Evolutionary conservation across 1,140 invertebrate genomes (phyloP), one percentile per base, ranked within the genome.

Genomic region (Drosophila neocordata): DNA sequence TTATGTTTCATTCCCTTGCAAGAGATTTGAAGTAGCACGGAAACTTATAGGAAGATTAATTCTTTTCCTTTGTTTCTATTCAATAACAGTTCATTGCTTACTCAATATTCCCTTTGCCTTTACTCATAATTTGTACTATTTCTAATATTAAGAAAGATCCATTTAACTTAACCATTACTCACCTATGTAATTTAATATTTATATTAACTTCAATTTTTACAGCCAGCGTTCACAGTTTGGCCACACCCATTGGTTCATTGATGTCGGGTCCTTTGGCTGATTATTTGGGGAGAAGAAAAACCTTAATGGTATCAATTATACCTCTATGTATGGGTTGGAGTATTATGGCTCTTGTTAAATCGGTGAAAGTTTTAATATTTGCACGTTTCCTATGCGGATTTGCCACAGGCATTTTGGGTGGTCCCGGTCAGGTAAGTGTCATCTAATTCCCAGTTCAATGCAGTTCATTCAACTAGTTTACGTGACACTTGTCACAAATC

Each of bases 321-420:
- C 95, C 95, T 0, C 90, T 95, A 6, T 92, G 94, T 3, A 8
- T 93, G 0, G 95, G 95, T 5, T 96, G 95, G 95, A 89, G 94
- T 15, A 84, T 94, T 4, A 93, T 95, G 65, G 94, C 94, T 8
- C 92, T 94, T 12, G 92, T 95, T 0, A 87, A 91, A 2, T 93
- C 93, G 57, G 92, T 95, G 65, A 81, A 91, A 0, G 65, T 93
- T n/a, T 82, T 96, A 34, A 80, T 96, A 9, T 79, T 94, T 12
- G 95, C 95, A 2, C 93, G 95, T 68, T 90, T 95, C 12, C 84
- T 95, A 1, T 94, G 94, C 58, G 95, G 95, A 55, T 93, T 95
- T 62, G 93, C 95, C 1, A 94, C 95, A 2, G 95, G 95, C 37
- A 92, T 95, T 52, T 92, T 95, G 62, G 94, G 94, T 4, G 95